A percentile compares a stretch with the other conserved stretches of the same genome.
These are phyloP conservation scores for Epistrophella euchroma DNA, from an alignment of 2,888 invertebrate genomes.

Conservation along the genomic window DNA sequence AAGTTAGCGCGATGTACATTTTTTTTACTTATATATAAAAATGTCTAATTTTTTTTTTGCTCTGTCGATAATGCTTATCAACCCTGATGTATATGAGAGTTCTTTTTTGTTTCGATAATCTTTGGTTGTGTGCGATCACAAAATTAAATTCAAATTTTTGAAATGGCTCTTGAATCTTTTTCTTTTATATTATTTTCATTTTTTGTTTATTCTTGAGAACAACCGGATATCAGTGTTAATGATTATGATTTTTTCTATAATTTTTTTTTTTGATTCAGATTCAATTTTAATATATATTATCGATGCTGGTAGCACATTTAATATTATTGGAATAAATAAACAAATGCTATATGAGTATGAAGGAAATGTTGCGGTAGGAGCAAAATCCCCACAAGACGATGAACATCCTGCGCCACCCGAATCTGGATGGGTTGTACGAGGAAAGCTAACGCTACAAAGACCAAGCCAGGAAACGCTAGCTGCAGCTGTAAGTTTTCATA, in stretches of 20 bases:
- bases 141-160: constrained; percentile 56
- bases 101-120: constrained; percentile 51
- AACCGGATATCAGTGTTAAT: constrained; percentile 45
- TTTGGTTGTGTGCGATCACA: constrained; percentile 48
- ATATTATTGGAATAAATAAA: constrained; percentile 82
- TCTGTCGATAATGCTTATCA: constrained; percentile 67
- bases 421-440: constrained; percentile 83
- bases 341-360: constrained; percentile 84
- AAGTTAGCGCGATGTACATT: constrained; percentile 22
- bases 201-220: constrained; percentile 25
- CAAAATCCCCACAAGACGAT: constrained; percentile 83
- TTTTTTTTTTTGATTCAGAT: constrained; percentile 51
- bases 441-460: constrained; percentile 82
- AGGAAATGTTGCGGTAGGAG: constrained; percentile 83
- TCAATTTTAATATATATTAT: constrained; percentile 79
- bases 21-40: constrained; percentile 5
- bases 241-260: constrained; percentile 3
- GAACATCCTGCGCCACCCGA: constrained; percentile 82
- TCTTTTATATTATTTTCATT: background rate
- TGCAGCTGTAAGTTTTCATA: constrained; percentile 81
- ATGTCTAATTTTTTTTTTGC: constrained; percentile 18
- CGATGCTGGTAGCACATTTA: constrained; percentile 81
- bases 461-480: constrained; percentile 81
- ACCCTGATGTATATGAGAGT: constrained; percentile 23
- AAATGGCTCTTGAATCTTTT: constrained; percentile 58